These are phyloP conservation scores for Drosophila kokeensis DNA, from an alignment of 2,888 invertebrate species.

Conservation along the genomic window DNA sequence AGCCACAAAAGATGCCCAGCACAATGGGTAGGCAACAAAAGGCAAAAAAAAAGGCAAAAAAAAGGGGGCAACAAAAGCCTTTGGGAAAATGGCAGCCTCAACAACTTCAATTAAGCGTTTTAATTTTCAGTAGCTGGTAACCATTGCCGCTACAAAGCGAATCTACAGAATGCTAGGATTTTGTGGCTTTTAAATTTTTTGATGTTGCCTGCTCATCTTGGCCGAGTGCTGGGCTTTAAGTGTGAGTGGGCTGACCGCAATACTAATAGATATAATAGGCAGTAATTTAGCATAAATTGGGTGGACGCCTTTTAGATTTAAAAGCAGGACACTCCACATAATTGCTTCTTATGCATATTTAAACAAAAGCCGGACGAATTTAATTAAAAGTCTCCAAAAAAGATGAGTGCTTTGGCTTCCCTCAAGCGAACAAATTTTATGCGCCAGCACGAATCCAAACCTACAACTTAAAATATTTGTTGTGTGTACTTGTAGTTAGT, in stretches of 20 bases:
- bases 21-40: slow-evolving; percentile 16
- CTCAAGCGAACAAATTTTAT: slow-evolving; percentile 34
- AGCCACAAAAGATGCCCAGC: slow-evolving; percentile 50
- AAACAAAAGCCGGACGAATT: slow-evolving; percentile 49
- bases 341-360: slow-evolving; percentile 73
- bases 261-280: slow-evolving; percentile 53
- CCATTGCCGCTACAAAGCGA: slow-evolving; percentile 43
- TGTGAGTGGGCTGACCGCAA: slow-evolving; percentile 35
- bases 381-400: slow-evolving; percentile 36
- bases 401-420: not conserved
- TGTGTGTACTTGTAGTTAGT: slow-evolving; percentile 1
- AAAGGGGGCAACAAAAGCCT: slow-evolving; percentile 41
- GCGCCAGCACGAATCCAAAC: slow-evolving; percentile 48
- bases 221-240: slow-evolving; percentile 7
- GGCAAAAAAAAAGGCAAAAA: slow-evolving; percentile 6
- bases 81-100: slow-evolving; percentile 13
- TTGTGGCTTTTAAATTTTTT: slow-evolving; percentile 13
- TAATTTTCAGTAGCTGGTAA: slow-evolving; percentile 66
- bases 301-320: slow-evolving; percentile 9
- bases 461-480: slow-evolving; percentile 13
- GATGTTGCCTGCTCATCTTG: not conserved
- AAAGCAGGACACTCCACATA: slow-evolving; percentile 45
- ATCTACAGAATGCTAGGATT: slow-evolving; percentile 43
- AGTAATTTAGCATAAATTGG: slow-evolving; percentile 74
- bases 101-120: slow-evolving; percentile 69